phyloP scores from a whole-genome alignment of 2,888 invertebrate genomes.

The Diachrysia chrysitis region DNA sequence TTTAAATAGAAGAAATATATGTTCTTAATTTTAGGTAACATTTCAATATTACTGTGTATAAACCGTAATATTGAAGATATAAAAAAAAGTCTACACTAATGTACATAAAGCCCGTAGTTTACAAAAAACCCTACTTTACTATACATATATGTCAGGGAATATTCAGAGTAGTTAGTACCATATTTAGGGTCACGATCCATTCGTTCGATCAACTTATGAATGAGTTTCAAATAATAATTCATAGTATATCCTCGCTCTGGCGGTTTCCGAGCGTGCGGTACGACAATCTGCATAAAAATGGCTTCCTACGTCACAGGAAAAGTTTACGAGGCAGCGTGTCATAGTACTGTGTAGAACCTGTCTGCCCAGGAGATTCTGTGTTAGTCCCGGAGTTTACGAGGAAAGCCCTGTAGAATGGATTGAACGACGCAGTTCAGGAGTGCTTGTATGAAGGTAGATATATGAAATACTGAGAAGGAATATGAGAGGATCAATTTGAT shows the following conservation, averaged over 20 bases:
- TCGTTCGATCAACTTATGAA: slow-evolving; percentile 14
- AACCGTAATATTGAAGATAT: no score
- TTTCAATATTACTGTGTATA: no score
- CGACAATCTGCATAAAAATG: not conserved
- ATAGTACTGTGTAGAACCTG: not conserved
- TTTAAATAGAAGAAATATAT: no score
- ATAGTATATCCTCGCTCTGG: slow-evolving; percentile 14
- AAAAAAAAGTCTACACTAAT: no score
- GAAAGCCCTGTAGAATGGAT: not conserved
- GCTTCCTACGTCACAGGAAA: not conserved
- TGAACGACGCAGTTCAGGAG: not conserved
- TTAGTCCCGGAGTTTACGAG: not conserved
- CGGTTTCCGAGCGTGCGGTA: slow-evolving; percentile 34
- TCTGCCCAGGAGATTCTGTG: not conserved
- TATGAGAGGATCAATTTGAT: no score
- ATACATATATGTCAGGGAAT: no score
- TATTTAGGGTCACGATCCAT: not conserved
- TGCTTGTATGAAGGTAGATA: not conserved
- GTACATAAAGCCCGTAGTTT: no score
- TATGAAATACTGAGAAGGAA: not conserved
- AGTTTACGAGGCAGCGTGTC: slow-evolving; percentile 1
- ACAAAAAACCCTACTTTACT: no score
- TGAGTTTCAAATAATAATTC: slow-evolving; percentile 46
- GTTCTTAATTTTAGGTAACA: no score
- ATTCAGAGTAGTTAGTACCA: no score